A percentile compares a stretch with the other conserved stretches of the same genome.
Evolutionary conservation across 2,113 vertebrate genomes (phyloP).

Genomic region (Microcebus lehilahytsara): DNA sequence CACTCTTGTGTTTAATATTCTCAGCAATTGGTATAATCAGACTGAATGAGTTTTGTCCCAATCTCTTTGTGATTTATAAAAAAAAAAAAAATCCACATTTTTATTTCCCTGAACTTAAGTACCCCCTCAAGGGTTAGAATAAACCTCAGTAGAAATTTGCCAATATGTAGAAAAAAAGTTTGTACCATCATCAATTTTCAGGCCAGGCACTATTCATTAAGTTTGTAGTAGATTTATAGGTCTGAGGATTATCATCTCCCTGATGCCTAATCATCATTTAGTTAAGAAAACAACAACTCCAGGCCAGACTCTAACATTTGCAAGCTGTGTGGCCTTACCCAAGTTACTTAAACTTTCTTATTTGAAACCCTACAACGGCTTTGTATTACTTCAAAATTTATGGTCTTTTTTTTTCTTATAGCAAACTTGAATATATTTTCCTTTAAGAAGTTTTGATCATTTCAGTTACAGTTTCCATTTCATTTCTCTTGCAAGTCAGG

Average conservation of each 20-base stretch:
- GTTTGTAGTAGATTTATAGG: constrained; percentile 19
- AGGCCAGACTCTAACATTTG: neutral
- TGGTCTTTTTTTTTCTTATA: neutral
- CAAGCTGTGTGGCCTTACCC: neutral
- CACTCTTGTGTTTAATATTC: constrained; percentile 55
- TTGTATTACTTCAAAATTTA: neutral
- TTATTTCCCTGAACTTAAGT: constrained; percentile 43
- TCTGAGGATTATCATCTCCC: neutral
- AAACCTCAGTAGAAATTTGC: constrained; percentile 56
- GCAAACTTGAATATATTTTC: neutral
- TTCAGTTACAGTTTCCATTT: neutral
- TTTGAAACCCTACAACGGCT: neutral
- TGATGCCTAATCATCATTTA: constrained; percentile 15
- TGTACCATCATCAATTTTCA: constrained; percentile 65
- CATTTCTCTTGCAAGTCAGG: neutral
- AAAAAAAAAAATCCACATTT: constrained; percentile 3
- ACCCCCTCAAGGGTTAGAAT: constrained; percentile 40
- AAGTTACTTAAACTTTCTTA: neutral
- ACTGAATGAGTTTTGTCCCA: constrained; percentile 27
- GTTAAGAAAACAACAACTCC: neutral
- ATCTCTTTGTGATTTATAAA: constrained; percentile 31
- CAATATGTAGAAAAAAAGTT: neutral
- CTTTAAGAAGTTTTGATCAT: neutral
- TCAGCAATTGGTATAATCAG: constrained; percentile 70
- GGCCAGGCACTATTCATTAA: constrained; percentile 57